Conservation (phyloP, 2,113 vertebrate genomes). For the Sander vitreus region DNA sequence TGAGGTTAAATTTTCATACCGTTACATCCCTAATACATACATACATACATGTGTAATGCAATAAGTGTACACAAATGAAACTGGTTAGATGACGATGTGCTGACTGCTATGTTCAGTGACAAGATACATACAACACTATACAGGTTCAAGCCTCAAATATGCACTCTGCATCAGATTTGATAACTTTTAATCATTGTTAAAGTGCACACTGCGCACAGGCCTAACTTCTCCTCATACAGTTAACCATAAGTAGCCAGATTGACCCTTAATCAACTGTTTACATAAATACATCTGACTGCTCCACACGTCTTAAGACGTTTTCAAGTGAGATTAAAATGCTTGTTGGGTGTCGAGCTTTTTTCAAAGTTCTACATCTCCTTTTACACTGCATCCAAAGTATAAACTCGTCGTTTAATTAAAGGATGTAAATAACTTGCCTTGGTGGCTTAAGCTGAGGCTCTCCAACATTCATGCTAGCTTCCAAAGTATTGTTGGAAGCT, state of each 20-base stretch:
- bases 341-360: neutral
- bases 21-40: too few relatives aligned
- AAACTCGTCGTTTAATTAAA: neutral
- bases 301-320: too few relatives aligned
- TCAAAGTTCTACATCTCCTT: neutral
- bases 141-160: neutral
- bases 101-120: neutral
- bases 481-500: neutral
- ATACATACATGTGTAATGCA: too few relatives aligned
- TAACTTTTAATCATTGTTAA: neutral
- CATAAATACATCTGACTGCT: too few relatives aligned
- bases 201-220: neutral
- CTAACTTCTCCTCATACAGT: neutral
- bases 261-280: neutral
- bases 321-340: neutral
- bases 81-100: neutral
- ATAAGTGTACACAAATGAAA: neutral
- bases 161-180: neutral
- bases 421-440: neutral
- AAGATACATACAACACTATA: neutral
- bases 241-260: neutral
- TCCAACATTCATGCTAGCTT: neutral
- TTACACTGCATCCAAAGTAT: neutral
- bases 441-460: neutral
- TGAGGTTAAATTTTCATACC: too few relatives aligned